A percentile compares a stretch with the other conserved stretches of the same genome.
Evolutionary conservation across 2,797 vertebrate species (phyloP).

Genomic region (Simalia tracyae): DNA sequence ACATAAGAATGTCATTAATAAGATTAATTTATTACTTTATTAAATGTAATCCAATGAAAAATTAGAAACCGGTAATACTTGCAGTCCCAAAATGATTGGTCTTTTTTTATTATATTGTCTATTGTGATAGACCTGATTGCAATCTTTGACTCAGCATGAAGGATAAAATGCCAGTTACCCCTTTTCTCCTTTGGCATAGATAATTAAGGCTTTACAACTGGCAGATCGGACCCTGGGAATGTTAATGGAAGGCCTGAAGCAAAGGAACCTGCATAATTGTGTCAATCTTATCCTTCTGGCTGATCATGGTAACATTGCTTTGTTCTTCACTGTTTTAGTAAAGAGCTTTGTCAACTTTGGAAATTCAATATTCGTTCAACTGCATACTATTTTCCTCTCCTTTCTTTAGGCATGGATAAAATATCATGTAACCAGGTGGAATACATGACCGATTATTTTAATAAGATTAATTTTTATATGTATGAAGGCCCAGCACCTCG

Average conservation of each 20-base stretch:
- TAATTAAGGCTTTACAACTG: constrained; percentile 70
- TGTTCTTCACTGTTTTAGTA: background rate
- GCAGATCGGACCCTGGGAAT: constrained; percentile 73
- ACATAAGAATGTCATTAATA: background rate
- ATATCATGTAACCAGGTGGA: constrained; percentile 79
- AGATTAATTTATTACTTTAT: background rate
- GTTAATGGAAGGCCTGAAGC: constrained; percentile 80
- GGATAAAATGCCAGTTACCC: constrained; percentile 1
- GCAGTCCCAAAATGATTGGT: background rate
- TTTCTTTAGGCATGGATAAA: constrained; percentile 87
- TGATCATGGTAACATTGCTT: constrained; percentile 76
- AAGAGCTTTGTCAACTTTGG: constrained; percentile 1
- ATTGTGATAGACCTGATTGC: background rate
- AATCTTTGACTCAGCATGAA: constrained; percentile 4
- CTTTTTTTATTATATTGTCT: background rate
- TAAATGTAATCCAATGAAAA: background rate
- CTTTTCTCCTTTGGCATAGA: constrained; percentile 56
- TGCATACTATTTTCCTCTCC: background rate
- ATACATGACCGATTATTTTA: constrained; percentile 80
- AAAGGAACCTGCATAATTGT: constrained; percentile 76
- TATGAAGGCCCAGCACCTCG: constrained; percentile 87
- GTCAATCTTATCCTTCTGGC: constrained; percentile 78
- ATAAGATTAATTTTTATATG: constrained; percentile 76
- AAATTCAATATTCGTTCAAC: background rate
- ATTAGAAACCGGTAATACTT: background rate